Evolutionary conservation across 2,797 vertebrate species (phyloP).

Genomic region (Takifugu rubripes): DNA sequence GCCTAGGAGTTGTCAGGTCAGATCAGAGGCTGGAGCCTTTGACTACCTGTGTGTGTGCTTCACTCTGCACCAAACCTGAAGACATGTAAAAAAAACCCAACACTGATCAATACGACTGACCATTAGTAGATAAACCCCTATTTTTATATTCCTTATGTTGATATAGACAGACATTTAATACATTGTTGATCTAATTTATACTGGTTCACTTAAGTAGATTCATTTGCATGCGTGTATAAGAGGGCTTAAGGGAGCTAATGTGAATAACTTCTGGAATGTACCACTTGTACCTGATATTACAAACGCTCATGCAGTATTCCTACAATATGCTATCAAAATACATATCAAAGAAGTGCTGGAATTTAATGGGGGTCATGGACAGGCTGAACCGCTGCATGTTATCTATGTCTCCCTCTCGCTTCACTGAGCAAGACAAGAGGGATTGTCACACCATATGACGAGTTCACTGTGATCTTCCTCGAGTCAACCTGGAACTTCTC

Average conservation of each 20-base stretch:
- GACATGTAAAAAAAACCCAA: neutral
- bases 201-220: no score
- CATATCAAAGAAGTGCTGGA: conserved; percentile 64
- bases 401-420: conserved; percentile 41
- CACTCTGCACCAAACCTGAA: neutral
- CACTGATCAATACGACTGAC: conserved; percentile 1
- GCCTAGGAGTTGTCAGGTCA: conserved; percentile 84
- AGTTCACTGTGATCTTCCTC: conserved; percentile 56
- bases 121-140: conserved; percentile 3
- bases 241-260: no score
- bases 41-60: conserved; percentile 31
- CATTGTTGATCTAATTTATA: no score
- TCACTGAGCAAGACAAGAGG: conserved; percentile 52
- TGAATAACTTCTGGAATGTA: conserved; percentile 65
- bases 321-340: conserved; percentile 68
- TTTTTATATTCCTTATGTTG: no score
- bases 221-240: no score
- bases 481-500: conserved; percentile 41
- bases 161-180: conserved; percentile 26
- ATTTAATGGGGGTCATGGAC: conserved; percentile 65
- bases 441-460: conserved; percentile 55
- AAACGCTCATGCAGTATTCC: conserved; percentile 59
- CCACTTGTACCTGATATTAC: conserved; percentile 58
- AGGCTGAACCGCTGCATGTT: conserved; percentile 49
- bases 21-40: conserved; percentile 75